Percentiles rank a stretch among this genome's conserved stretches.
These are phyloP conservation scores for Parotocinclus haroldoi DNA, from an alignment of 2,797 vertebrate genomes.

Conservation along the genomic window DNA sequence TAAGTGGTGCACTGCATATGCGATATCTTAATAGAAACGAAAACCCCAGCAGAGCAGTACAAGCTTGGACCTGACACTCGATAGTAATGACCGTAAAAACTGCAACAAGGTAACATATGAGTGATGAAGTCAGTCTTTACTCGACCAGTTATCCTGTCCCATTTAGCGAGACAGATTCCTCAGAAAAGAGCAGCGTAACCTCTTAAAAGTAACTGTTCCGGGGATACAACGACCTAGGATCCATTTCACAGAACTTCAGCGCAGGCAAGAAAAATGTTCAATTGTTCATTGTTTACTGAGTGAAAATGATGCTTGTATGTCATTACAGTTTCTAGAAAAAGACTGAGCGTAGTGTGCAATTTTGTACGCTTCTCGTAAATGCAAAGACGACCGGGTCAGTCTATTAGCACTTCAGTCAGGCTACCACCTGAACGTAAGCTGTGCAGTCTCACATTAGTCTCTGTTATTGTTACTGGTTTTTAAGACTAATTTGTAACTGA, in stretches of 20 bases:
- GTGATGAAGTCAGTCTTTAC: not conserved
- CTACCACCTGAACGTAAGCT: too few species aligned
- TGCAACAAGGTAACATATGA: not conserved
- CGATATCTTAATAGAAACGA: not conserved
- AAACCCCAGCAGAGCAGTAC: not conserved
- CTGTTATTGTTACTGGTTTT: too few species aligned
- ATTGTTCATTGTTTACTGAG: constrained; percentile 3
- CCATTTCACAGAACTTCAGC: constrained; percentile 11
- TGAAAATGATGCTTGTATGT: not conserved
- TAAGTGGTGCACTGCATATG: not conserved
- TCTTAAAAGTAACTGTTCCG: constrained; percentile 1
- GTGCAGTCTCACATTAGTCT: too few species aligned
- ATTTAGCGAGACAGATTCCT: constrained; percentile 7
- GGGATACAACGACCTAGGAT: constrained; percentile 14
- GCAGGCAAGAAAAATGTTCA: constrained; percentile 10
- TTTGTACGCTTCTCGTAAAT: too few species aligned
- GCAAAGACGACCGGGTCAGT: too few species aligned
- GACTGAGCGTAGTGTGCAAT: not conserved
- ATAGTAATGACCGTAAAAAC: not conserved
- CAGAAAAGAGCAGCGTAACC: constrained; percentile 27
- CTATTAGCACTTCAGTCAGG: too few species aligned
- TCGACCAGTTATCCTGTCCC: constrained; percentile 37
- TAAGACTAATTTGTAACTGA: too few species aligned
- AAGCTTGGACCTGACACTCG: not conserved
- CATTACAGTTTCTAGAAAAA: not conserved